Percentiles rank a stretch among this genome's conserved stretches.
Conservation (phyloP, 2,888 invertebrate species). For the Melanostoma scalare region DNA sequence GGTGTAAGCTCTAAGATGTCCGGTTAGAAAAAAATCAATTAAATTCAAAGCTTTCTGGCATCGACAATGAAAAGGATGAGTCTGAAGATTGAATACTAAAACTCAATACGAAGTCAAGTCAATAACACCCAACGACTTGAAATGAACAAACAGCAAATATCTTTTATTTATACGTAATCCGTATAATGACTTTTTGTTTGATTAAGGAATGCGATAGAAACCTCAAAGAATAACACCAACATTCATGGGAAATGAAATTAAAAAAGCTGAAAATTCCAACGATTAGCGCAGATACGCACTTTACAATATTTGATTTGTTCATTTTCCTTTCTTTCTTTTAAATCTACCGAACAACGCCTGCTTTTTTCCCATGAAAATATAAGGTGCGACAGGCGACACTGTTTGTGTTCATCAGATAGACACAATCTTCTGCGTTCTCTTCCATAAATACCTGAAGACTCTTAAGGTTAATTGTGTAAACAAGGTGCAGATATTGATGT, state of each 20-base stretch:
- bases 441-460: conserved; percentile 38
- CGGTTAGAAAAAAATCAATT: too few relatives aligned
- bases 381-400: conserved; percentile 23
- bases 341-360: conserved; percentile 44
- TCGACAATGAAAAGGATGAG: too few relatives aligned
- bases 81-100: background rate
- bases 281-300: conserved; percentile 24
- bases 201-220: conserved; percentile 48
- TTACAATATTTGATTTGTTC: conserved; percentile 66
- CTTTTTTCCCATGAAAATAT: conserved; percentile 51
- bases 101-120: background rate
- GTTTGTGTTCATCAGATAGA: conserved; percentile 7
- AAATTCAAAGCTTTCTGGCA: too few relatives aligned
- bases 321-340: conserved; percentile 60
- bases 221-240: conserved; percentile 28
- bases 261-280: conserved; percentile 46
- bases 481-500: conserved; percentile 61
- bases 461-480: conserved; percentile 44
- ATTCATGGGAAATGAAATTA: conserved; percentile 66
- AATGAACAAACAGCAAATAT: conserved; percentile 54
- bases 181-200: conserved; percentile 63
- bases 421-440: background rate
- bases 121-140: background rate
- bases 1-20: too few relatives aligned
- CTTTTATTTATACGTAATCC: conserved; percentile 39